Base-by-base conservation (phyloP, 2,888 invertebrate species). In the Cepaea hortensis region DNA sequence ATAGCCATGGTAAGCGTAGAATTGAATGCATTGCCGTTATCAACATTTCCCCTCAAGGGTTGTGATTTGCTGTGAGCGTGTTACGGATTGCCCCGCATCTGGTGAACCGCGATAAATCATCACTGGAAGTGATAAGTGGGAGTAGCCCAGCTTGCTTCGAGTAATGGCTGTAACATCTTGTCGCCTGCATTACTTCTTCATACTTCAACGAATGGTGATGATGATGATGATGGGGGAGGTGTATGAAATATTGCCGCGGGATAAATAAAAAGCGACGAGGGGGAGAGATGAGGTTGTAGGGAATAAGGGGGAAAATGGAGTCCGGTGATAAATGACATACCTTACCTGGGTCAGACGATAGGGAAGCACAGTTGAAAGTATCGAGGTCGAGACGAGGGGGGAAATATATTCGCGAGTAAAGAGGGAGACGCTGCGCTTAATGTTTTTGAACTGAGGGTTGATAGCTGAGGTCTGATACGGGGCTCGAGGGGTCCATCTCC, bases 51-150 rank as follows among this genome's bases (percentile, higher is more conserved):
- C 79, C 79, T 62, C 15, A 11, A 79, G 79, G 79, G 23, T 35
- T 35, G 3, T 9, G 62, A 35, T 68, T 68, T 20, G 72, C 62
- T 35, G 20, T 62, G 13, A 62, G 23, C 62, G 62, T 79, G 48
- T 35, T 81, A 70, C 55, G 2, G 50, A 81, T 70, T 48, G 70
- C 48, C 48, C 70, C 72, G 81, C 81, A 81, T 81, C 81, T 81
- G 81, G 50, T 81, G 81, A 81, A 81, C 81, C 50, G 3, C 70
- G 68, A 81, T 81, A 81, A 81, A 81, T 81, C 81, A 70, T 70
- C 3, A 23, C 81, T 65, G 18, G 70, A 72, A 68, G 81, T 55
- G 81, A 81, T 81, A 81, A 81, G 48, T n/a, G 20, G 50, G 13
- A n/a, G 13, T 15, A 35, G 23, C 72, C 20, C n/a, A 13, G 62